These are phyloP conservation scores for Calidris pugnax DNA, from an alignment of 2,113 vertebrate species.

Conservation along the genomic window DNA sequence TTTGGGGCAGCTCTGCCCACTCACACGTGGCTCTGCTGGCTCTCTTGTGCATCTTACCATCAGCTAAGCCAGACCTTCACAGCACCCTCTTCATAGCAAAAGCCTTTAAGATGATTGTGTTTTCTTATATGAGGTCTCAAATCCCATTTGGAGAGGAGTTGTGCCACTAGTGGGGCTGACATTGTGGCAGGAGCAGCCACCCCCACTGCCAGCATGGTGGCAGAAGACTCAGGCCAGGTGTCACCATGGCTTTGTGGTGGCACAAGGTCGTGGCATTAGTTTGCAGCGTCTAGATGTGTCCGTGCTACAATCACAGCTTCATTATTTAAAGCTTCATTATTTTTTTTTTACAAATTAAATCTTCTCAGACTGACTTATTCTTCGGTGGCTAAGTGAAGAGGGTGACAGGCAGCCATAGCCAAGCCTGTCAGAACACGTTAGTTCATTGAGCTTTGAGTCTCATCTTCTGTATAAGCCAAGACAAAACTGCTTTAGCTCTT, in stretches of 20 bases:
- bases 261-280: background rate
- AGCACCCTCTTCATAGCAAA: background rate
- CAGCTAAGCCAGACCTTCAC: background rate
- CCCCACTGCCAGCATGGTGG: background rate
- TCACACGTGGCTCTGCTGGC: rapidly evolving
- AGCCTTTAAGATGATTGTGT: background rate
- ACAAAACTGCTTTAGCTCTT: background rate
- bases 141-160: background rate
- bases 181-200: background rate
- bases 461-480: background rate
- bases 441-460: background rate
- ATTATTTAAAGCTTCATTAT: background rate
- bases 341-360: background rate
- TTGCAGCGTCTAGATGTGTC: background rate
- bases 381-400: background rate
- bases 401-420: background rate
- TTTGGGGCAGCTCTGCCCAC: rapidly evolving
- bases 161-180: rapidly evolving
- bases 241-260: background rate
- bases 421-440: rapidly evolving
- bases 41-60: rapidly evolving
- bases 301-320: too few relatives aligned
- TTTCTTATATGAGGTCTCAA: background rate
- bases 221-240: background rate
- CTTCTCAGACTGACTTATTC: background rate